These are phyloP conservation scores for Morinoia aosen DNA, from an alignment of 2,888 invertebrate genomes.

Conservation along the genomic window DNA sequence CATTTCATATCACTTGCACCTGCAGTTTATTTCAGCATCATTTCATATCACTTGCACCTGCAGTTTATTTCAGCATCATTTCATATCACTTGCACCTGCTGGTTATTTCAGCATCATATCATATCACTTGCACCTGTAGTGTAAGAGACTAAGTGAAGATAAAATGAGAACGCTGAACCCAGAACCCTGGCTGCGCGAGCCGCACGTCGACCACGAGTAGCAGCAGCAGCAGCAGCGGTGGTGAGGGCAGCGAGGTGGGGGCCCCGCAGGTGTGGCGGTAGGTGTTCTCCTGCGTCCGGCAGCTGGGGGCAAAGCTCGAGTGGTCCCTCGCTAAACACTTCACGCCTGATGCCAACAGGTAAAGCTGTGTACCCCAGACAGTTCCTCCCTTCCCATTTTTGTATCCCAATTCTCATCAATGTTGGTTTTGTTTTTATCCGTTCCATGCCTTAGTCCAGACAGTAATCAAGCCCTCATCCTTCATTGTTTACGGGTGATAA, in stretches of 20 bases:
- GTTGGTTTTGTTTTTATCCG: too few relatives aligned
- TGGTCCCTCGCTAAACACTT: conserved; percentile 37
- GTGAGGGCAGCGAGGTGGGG: neutral
- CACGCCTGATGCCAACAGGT: conserved; percentile 27
- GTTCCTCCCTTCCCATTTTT: neutral
- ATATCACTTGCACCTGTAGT: too few relatives aligned
- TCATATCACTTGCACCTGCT: too few relatives aligned
- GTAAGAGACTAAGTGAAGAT: neutral
- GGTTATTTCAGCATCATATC: too few relatives aligned
- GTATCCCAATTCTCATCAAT: neutral
- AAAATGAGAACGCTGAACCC: neutral
- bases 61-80: too few relatives aligned
- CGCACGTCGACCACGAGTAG: neutral
- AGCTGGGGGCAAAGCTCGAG: neutral
- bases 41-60: too few relatives aligned
- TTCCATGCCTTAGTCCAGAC: too few relatives aligned
- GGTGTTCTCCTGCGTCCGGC: conserved; percentile 27
- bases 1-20: too few relatives aligned
- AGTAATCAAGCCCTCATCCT: too few relatives aligned
- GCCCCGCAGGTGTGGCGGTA: neutral
- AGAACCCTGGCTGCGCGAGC: conserved; percentile 7
- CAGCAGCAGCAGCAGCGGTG: neutral
- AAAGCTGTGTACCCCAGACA: neutral
- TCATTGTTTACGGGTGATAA: too few relatives aligned
- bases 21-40: too few relatives aligned